These are phyloP conservation scores for Drosophila fulvimacula DNA, from an alignment of 2,888 invertebrate species.

Conservation along the genomic window DNA sequence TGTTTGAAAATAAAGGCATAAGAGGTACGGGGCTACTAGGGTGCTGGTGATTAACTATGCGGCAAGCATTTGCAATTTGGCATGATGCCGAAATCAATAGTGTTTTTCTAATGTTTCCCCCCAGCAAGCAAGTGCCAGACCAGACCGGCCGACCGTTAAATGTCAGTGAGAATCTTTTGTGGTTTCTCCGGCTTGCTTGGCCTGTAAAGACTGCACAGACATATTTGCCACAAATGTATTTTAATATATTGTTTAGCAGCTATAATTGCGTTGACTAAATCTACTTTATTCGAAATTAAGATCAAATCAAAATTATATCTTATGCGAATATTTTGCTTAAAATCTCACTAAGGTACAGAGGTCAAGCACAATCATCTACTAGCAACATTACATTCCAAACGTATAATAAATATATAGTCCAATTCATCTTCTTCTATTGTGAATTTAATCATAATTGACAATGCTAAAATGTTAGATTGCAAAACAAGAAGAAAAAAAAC, in stretches of 20 bases:
- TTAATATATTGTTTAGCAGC: background rate
- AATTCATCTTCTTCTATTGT: background rate
- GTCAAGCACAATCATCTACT: background rate
- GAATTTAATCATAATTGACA: background rate
- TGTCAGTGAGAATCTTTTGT: slow-evolving; percentile 6
- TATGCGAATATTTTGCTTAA: background rate
- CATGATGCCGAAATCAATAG: slow-evolving; percentile 42
- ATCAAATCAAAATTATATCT: background rate
- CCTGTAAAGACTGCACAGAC: background rate
- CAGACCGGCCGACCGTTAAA: slow-evolving; percentile 1
- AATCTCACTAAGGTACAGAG: background rate
- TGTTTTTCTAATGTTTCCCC: slow-evolving; percentile 18
- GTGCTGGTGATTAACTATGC: background rate
- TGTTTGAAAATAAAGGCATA: background rate
- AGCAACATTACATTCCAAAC: background rate
- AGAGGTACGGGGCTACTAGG: too few relatives aligned
- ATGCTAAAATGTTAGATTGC: background rate
- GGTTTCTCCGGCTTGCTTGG: slow-evolving; percentile 11
- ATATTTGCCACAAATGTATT: background rate
- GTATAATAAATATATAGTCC: background rate
- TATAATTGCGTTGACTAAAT: background rate
- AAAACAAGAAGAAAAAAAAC: background rate
- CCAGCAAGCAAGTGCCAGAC: slow-evolving; percentile 1
- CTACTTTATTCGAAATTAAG: background rate
- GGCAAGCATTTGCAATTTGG: slow-evolving; percentile 29